These are phyloP conservation scores for Drosophila niveifrons DNA, from an alignment of 2,888 invertebrate species.

Conservation along the genomic window DNA sequence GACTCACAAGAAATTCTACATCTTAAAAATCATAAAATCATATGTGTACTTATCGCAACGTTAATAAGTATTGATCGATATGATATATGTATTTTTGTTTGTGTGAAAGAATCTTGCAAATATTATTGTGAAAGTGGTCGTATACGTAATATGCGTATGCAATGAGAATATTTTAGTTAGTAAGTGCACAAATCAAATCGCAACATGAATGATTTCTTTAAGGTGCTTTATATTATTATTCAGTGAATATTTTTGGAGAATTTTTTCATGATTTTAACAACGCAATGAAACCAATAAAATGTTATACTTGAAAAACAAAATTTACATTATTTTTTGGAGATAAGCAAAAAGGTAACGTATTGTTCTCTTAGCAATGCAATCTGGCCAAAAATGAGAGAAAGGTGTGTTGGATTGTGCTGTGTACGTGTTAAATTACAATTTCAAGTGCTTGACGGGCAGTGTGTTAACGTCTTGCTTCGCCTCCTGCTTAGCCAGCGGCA, in stretches of 20 bases:
- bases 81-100: neutral
- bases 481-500: neutral
- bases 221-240: slow-evolving; percentile 62
- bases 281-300: slow-evolving; percentile 61
- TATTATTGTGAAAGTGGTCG: no score
- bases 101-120: neutral
- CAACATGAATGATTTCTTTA: slow-evolving; percentile 54
- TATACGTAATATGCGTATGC: slow-evolving; percentile 3
- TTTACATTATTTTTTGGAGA: neutral
- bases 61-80: slow-evolving; percentile 6
- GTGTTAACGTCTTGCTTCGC: slow-evolving; percentile 47
- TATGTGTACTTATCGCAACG: slow-evolving; percentile 19
- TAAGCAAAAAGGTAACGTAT: neutral
- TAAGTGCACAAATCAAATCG: slow-evolving; percentile 65
- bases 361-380: slow-evolving; percentile 7
- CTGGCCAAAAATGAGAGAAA: slow-evolving; percentile 15
- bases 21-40: neutral
- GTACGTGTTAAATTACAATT: slow-evolving; percentile 78
- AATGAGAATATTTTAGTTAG: slow-evolving; percentile 35
- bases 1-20: slow-evolving; percentile 1
- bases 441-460: slow-evolving; percentile 64
- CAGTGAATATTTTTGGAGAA: slow-evolving; percentile 68
- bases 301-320: slow-evolving; percentile 39
- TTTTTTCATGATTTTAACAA: slow-evolving; percentile 40
- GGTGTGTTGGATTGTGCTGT: slow-evolving; percentile 26